These are phyloP conservation scores for Villa cingulata DNA, from an alignment of 2,888 invertebrate genomes.

Conservation along the genomic window DNA sequence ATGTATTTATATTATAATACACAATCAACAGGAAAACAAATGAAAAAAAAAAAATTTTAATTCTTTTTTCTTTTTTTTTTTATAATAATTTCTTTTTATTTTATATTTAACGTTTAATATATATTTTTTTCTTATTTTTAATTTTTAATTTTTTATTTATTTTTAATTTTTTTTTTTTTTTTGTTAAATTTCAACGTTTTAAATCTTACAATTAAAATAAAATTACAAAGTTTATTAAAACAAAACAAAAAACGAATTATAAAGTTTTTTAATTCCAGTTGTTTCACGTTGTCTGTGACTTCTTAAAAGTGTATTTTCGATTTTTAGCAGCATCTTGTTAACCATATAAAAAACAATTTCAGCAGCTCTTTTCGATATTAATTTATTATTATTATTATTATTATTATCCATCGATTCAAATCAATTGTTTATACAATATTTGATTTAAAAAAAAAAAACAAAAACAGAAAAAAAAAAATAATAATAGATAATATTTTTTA, in stretches of 20 bases:
- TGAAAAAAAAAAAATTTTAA: too few relatives aligned
- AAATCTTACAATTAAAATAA: neutral
- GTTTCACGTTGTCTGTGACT: slow-evolving; percentile 73
- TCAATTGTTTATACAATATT: neutral
- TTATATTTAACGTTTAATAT: neutral
- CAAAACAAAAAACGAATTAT: slow-evolving; percentile 76
- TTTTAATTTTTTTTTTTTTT: neutral
- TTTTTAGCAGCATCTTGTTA: slow-evolving; percentile 54
- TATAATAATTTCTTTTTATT: neutral
- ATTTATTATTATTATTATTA: slow-evolving; percentile 3
- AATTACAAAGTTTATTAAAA: slow-evolving; percentile 46
- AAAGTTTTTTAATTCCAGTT: slow-evolving; percentile 72
- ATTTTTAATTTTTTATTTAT: neutral
- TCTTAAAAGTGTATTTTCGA: slow-evolving; percentile 61
- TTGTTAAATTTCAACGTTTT: neutral
- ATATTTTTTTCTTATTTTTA: neutral
- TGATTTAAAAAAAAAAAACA: too few relatives aligned
- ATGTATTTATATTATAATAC: neutral
- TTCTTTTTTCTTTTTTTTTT: neutral
- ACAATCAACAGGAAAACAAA: too few relatives aligned
- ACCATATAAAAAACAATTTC: slow-evolving; percentile 20
- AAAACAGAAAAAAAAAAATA: slow-evolving; percentile 1
- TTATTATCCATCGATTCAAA: slow-evolving; percentile 7
- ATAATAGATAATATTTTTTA: slow-evolving; percentile 7
- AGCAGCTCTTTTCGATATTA: slow-evolving; percentile 6